phyloP scores from a whole-genome alignment of 2,888 invertebrate species.

The Mythimna vitellina region DNA sequence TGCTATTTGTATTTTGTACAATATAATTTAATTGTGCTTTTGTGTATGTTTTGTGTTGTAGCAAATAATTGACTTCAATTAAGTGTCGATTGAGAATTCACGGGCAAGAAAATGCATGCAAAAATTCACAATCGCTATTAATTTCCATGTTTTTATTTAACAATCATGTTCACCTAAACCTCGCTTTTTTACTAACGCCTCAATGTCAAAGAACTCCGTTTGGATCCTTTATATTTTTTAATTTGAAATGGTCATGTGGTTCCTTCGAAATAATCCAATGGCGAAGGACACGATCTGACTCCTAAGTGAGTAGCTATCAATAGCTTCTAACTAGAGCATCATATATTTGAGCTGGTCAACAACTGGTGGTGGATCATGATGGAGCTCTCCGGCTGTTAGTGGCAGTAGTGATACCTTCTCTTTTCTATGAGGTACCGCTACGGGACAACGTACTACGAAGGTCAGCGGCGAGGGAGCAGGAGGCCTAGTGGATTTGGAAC shows the following conservation, averaged over 20 bases:
- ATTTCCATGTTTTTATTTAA: background rate
- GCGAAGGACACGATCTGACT: conserved; percentile 30
- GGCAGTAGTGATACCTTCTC: conserved; percentile 40
- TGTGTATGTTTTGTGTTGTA: no score
- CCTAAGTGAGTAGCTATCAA: conserved; percentile 36
- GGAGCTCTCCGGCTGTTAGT: conserved; percentile 3
- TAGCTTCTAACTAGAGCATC: conserved; percentile 1
- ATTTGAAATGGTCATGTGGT: conserved; percentile 5
- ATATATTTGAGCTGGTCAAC: conserved; percentile 2
- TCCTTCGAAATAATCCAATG: conserved; percentile 30
- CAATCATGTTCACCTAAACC: background rate
- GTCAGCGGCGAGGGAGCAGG: conserved; percentile 93
- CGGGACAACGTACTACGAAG: conserved; percentile 72
- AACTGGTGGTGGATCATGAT: background rate
- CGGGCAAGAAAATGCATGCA: background rate
- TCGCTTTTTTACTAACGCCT: background rate
- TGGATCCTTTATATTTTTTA: background rate
- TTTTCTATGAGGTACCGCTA: conserved; percentile 57
- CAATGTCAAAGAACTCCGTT: conserved; percentile 7
- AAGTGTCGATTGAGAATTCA: conserved; percentile 8
- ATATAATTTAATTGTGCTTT: no score
- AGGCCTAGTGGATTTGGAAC: conserved; percentile 83
- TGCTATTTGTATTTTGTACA: no score
- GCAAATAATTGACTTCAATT: background rate
- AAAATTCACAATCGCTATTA: conserved; percentile 3